Base-by-base conservation (phyloP, 2,797 vertebrate species). In the Periparus ater region DNA sequence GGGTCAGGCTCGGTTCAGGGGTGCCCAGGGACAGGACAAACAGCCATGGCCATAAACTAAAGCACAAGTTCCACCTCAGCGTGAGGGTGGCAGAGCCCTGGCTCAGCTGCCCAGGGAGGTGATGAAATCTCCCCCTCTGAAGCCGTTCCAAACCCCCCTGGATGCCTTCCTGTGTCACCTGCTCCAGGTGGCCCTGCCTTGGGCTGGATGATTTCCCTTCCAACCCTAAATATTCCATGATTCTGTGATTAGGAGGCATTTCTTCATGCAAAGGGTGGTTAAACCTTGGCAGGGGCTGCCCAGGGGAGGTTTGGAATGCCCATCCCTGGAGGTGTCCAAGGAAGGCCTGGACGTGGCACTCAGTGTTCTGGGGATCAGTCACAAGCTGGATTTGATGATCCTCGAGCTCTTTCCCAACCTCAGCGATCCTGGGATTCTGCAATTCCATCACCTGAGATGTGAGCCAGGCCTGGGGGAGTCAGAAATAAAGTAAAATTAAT, bases 91-190 rank as follows among this genome's bases (percentile, higher is more conserved):
- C 51, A 38, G 32, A 60, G 68, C 30, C 2, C 40, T 60, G 36
- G 42, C 4, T 5, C 25, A 13, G 44, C 71, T 38, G 36, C 23
- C 36, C 9, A 1, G 20, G 71, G 11, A 26, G n/a, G 14, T 14
- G 4, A 1, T 9, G 63, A 50, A 29, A 4, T 51, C 16, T 50
- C 55, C 42, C 5, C 26, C 3, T 44, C 13, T 1, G 0, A 19
- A 38, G 36, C 12, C 38, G 3, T 63, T 11, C 71, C 71, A 38
- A 45, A 12, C 23, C 48, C 70, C 7, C 13, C 42, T 42, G 70
- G 34, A 4, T 0, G 1, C 1, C 0, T 54, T 6, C 30, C 26
- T 36, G 5, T 23, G 34, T 23, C 42, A 10, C 55, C 62, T 27
- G 21, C 61, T 27, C 4, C 7, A 6, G 12, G 25, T 45, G 38